A percentile compares a stretch with the other conserved stretches of the same genome.
Evolutionary conservation across 2,797 vertebrate species (phyloP).

Genomic region (Anabas testudineus): DNA sequence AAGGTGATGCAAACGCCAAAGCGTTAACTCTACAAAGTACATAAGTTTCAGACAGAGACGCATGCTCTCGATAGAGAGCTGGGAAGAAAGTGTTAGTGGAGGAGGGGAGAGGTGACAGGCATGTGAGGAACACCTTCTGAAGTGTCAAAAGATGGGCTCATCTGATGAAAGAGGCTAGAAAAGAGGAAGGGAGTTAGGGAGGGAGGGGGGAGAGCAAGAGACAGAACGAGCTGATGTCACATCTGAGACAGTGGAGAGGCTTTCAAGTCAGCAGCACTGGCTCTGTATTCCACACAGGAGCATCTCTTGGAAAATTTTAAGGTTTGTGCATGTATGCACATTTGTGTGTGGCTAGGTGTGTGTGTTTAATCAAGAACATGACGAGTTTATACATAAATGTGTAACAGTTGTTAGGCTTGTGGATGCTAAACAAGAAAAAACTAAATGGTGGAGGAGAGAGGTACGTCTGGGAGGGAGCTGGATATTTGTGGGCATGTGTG

Average conservation of each 20-base stretch:
- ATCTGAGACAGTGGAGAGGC: constrained; percentile 77
- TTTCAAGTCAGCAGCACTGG: constrained; percentile 80
- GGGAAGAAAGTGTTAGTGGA: constrained; percentile 77
- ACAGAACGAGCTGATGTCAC: constrained; percentile 81
- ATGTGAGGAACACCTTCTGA: constrained; percentile 84
- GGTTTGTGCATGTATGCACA: constrained; percentile 42
- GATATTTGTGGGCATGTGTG: neutral
- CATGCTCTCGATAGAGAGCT: constrained; percentile 75
- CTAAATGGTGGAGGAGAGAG: constrained; percentile 16
- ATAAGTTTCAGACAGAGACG: constrained; percentile 82
- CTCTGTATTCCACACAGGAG: constrained; percentile 70
- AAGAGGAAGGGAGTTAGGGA: constrained; percentile 68
- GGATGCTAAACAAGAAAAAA: constrained; percentile 29
- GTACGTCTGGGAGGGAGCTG: neutral
- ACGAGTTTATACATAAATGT: constrained; percentile 46
- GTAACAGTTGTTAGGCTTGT: constrained; percentile 57
- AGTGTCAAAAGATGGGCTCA: constrained; percentile 84
- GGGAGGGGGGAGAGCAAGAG: constrained; percentile 66
- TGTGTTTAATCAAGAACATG: constrained; percentile 51
- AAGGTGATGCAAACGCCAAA: constrained; percentile 83
- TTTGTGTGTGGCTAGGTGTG: constrained; percentile 17
- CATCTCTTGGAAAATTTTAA: constrained; percentile 65
- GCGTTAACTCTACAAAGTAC: constrained; percentile 87
- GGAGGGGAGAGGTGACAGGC: constrained; percentile 83
- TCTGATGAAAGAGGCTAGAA: constrained; percentile 82